Evolutionary conservation across 2,113 vertebrate species (phyloP).

Genomic region (Pterocles gutturalis): DNA sequence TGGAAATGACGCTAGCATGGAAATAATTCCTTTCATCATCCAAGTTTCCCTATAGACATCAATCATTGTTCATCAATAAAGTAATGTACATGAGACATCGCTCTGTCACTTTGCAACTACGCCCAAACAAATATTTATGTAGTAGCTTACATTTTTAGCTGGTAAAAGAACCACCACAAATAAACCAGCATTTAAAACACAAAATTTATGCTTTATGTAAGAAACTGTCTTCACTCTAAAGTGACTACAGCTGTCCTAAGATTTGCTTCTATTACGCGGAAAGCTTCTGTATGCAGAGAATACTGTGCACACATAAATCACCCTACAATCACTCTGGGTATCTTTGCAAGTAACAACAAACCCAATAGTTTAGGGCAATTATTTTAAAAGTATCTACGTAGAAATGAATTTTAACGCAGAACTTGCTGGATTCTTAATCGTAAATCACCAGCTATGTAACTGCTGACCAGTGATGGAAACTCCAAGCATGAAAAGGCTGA

Average conservation of each 20-base stretch:
- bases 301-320: not conserved
- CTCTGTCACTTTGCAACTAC: slow-evolving; percentile 19
- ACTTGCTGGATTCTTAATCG: not conserved
- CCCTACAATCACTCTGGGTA: not conserved
- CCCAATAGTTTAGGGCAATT: not conserved
- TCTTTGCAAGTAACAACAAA: not conserved
- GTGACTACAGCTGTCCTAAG: not conserved
- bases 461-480: not conserved
- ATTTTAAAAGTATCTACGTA: not conserved
- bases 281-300: not conserved
- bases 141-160: not conserved
- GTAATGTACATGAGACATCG: not conserved
- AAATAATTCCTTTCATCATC: not conserved
- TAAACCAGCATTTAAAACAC: not conserved
- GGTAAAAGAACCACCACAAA: not conserved
- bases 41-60: not conserved
- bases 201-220: not conserved
- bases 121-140: slow-evolving; percentile 45
- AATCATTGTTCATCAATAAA: slow-evolving; percentile 35
- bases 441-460: not conserved
- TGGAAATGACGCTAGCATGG: not conserved
- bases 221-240: not conserved
- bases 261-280: not conserved
- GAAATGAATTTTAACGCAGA: not conserved
- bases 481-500: not conserved